Conservation (phyloP, 2,888 invertebrate species). For the Drosophila pseudotakahashii region DNA sequence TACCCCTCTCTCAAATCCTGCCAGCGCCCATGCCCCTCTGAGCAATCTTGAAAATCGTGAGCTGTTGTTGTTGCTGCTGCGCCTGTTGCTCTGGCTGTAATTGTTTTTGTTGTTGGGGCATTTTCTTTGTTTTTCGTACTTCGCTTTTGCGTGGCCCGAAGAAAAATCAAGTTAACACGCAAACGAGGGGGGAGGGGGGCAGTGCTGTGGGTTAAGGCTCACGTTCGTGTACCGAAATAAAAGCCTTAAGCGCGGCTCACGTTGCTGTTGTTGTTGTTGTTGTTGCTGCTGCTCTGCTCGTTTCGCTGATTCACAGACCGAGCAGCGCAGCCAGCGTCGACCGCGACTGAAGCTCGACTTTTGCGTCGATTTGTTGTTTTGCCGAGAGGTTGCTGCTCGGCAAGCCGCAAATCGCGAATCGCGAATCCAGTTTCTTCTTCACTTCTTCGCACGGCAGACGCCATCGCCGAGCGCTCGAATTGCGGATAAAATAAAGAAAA, state of each 20-base stretch:
- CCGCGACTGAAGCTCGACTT: slow-evolving; percentile 69
- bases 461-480: slow-evolving; percentile 35
- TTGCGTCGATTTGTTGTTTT: slow-evolving; percentile 61
- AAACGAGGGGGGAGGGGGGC: slow-evolving; percentile 25
- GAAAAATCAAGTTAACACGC: slow-evolving; percentile 78
- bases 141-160: slow-evolving; percentile 57
- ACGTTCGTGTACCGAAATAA: slow-evolving; percentile 54
- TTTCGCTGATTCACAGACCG: slow-evolving; percentile 68
- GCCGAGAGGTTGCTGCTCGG: slow-evolving; percentile 72
- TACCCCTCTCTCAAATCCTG: background rate
- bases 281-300: slow-evolving; percentile 54
- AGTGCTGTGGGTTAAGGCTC: slow-evolving; percentile 17
- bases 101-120: slow-evolving; percentile 52
- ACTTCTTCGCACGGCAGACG: slow-evolving; percentile 53
- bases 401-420: slow-evolving; percentile 52
- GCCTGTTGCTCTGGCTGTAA: slow-evolving; percentile 58
- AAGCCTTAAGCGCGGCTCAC: slow-evolving; percentile 59
- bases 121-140: slow-evolving; percentile 75
- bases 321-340: slow-evolving; percentile 29
- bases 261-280: slow-evolving; percentile 45
- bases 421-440: slow-evolving; percentile 80
- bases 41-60: slow-evolving; percentile 78
- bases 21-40: background rate
- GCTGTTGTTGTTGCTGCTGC: slow-evolving; percentile 49
- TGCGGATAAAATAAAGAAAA: slow-evolving; percentile 24